phyloP scores from a whole-genome alignment of 2,113 vertebrate genomes.

The Cynocephalus volans region DNA sequence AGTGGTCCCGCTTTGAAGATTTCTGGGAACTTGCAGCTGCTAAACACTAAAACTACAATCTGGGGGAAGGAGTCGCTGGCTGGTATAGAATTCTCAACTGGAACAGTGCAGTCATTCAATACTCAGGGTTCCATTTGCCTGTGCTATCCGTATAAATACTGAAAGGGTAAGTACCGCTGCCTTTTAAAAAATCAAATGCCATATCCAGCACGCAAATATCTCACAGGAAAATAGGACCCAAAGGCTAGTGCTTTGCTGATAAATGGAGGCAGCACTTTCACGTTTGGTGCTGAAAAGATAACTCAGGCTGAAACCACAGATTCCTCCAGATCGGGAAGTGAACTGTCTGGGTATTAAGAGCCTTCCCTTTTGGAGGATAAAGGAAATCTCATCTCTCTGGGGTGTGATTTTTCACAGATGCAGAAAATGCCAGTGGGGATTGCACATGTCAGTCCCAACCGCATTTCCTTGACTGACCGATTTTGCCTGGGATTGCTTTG shows the following conservation, averaged over 20 bases:
- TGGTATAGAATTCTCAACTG: constrained; percentile 64
- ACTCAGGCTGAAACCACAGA: constrained; percentile 2
- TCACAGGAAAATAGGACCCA: constrained; percentile 66
- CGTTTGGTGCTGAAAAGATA: constrained; percentile 57
- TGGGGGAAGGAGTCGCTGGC: constrained; percentile 57
- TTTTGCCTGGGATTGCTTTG: constrained; percentile 44
- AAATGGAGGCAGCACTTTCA: constrained; percentile 32
- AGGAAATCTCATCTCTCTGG: constrained; percentile 46
- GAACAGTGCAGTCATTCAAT: constrained; percentile 69
- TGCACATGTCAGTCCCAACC: constrained; percentile 11
- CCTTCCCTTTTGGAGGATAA: constrained; percentile 42
- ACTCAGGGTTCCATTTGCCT: constrained; percentile 70
- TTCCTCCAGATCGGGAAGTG: constrained; percentile 59
- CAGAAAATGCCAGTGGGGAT: constrained; percentile 4
- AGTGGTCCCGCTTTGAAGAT: constrained; percentile 70
- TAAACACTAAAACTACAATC: constrained; percentile 78
- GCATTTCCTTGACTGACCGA: constrained; percentile 13
- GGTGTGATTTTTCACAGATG: constrained; percentile 76
- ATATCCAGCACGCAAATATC: constrained; percentile 54
- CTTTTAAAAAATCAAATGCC: constrained; percentile 79
- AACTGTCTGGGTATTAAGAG: constrained; percentile 32
- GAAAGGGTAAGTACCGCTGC: constrained; percentile 16
- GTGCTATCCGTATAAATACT: constrained; percentile 69
- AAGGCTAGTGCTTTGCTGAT: constrained; percentile 23
- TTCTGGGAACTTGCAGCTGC: constrained; percentile 75